Conservation (phyloP, 1,140 invertebrate genomes). For the Pissodes strobi region DNA sequence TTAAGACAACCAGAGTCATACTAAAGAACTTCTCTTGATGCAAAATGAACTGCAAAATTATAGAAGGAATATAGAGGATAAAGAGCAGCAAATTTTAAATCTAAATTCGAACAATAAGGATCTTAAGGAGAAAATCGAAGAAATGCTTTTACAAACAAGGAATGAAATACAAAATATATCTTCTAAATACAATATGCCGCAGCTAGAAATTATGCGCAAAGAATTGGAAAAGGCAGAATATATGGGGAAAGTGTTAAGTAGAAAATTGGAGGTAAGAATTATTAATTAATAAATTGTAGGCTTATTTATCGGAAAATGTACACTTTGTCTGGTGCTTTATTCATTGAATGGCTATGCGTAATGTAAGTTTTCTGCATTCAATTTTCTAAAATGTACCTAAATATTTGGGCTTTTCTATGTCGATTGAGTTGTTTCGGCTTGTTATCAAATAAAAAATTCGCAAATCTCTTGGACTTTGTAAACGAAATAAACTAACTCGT, state of each 20-base stretch:
- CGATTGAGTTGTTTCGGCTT: too few relatives aligned
- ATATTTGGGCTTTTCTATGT: too few relatives aligned
- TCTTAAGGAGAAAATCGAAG: conserved; percentile 45
- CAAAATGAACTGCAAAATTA: conserved; percentile 44
- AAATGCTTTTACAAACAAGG: conserved; percentile 43
- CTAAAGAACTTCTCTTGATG: conserved; percentile 38
- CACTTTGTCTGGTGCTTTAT: too few relatives aligned
- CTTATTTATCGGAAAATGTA: too few relatives aligned
- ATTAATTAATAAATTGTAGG: too few relatives aligned
- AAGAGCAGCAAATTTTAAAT: conserved; percentile 39
- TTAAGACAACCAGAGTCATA: conserved; percentile 43
- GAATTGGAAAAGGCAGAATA: conserved; percentile 41
- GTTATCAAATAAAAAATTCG: too few relatives aligned
- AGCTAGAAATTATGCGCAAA: conserved; percentile 44
- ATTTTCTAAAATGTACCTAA: too few relatives aligned
- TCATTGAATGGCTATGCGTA: too few relatives aligned
- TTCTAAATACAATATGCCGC: conserved; percentile 44
- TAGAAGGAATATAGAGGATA: conserved; percentile 39
- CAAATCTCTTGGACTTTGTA: too few relatives aligned
- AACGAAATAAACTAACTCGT: too few relatives aligned
- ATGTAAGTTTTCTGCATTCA: too few relatives aligned
- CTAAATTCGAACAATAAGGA: conserved; percentile 42
- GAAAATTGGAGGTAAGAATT: conserved; percentile 29
- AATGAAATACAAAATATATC: conserved; percentile 45
- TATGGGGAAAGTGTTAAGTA: conserved; percentile 35